Evolutionary conservation across 2,888 invertebrate genomes (phyloP).

Genomic region (Drosophila pegasa): DNA sequence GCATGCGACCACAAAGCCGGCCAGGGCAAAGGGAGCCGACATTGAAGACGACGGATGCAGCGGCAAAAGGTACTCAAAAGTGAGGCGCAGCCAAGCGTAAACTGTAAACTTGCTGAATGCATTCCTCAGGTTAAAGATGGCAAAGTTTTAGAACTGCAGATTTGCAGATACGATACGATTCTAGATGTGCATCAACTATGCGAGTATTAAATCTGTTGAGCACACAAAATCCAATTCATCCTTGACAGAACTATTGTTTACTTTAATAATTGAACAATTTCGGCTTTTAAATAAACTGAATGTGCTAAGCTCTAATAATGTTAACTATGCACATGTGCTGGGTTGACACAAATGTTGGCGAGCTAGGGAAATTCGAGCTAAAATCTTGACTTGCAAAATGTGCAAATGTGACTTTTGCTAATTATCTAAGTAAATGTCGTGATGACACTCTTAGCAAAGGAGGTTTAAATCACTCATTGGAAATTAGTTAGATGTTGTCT

Average conservation of each 20-base stretch:
- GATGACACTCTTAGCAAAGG: too few relatives aligned
- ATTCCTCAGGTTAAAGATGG: background rate
- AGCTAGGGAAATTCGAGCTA: background rate
- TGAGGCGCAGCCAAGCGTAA: conserved; percentile 12
- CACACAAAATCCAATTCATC: background rate
- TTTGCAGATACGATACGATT: background rate
- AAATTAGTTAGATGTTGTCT: too few relatives aligned
- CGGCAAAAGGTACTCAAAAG: conserved; percentile 11
- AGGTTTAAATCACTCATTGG: too few relatives aligned
- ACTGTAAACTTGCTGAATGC: background rate
- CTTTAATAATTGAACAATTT: background rate
- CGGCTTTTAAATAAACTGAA: background rate
- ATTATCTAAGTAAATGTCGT: too few relatives aligned
- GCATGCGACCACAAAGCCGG: conserved; percentile 24
- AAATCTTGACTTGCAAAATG: background rate
- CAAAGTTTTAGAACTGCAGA: conserved; percentile 5
- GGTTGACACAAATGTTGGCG: background rate
- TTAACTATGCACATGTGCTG: background rate
- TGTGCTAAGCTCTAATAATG: background rate
- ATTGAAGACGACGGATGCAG: conserved; percentile 28
- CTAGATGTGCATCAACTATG: background rate
- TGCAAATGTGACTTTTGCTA: too few relatives aligned
- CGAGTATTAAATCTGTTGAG: background rate
- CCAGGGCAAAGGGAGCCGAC: background rate
- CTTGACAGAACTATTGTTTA: background rate